Evolutionary conservation across 1,140 invertebrate genomes (phyloP).

Genomic region (Lanistes nyassanus): DNA sequence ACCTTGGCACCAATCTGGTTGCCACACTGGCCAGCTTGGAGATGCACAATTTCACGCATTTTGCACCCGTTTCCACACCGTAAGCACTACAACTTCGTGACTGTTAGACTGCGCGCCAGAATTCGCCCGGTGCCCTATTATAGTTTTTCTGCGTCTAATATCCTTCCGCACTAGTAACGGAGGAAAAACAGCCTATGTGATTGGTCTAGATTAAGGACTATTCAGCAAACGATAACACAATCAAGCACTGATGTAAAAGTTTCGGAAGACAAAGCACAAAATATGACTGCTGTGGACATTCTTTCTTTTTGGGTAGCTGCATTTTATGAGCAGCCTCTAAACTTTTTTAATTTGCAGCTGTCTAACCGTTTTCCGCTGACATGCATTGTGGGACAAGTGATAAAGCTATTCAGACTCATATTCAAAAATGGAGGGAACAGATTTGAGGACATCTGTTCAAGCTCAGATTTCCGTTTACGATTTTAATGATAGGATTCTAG

Average conservation of each 20-base stretch:
- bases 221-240: too few species aligned
- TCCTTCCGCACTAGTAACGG: conserved; percentile 3
- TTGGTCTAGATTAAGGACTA: background rate
- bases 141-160: background rate
- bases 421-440: conserved; percentile 5
- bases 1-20: conserved; percentile 30
- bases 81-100: conserved; percentile 4
- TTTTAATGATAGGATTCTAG: conserved; percentile 15
- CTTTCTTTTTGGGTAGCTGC: background rate
- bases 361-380: background rate
- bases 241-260: too few species aligned
- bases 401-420: background rate
- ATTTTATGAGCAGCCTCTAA: background rate
- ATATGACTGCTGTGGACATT: background rate
- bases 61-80: conserved; percentile 10
- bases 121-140: background rate
- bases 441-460: background rate
- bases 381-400: background rate
- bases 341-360: background rate
- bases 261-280: too few species aligned
- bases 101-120: background rate
- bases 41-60: conserved; percentile 28
- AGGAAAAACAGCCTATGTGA: background rate
- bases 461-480: conserved; percentile 13
- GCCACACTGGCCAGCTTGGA: conserved; percentile 29